phyloP scores from a whole-genome alignment of 1,140 invertebrate species.

The Conus betulinus region DNA sequence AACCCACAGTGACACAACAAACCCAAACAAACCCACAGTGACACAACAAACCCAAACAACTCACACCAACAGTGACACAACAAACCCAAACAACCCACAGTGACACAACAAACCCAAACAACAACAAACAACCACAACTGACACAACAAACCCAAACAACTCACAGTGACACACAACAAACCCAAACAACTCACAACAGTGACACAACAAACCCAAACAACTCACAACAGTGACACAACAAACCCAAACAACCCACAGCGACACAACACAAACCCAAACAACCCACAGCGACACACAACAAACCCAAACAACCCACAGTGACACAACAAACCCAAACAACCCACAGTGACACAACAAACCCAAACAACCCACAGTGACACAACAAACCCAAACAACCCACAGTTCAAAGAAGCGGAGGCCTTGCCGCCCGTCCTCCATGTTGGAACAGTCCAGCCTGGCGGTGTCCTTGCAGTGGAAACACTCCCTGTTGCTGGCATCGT shows the following conservation, averaged over 20 bases:
- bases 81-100: too few species aligned
- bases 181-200: too few species aligned
- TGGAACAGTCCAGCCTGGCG: constrained; percentile 20
- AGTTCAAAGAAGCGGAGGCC: not conserved
- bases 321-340: not conserved
- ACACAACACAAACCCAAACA: not conserved
- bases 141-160: too few species aligned
- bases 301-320: not conserved
- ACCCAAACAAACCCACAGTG: too few species aligned
- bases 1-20: too few species aligned
- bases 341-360: not conserved
- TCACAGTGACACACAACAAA: too few species aligned
- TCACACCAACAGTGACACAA: too few species aligned
- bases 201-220: too few species aligned
- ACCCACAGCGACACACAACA: not conserved
- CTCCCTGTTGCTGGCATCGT: not conserved
- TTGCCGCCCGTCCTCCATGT: not conserved
- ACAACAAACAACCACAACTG: too few species aligned
- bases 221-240: not conserved
- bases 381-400: not conserved
- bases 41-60: too few species aligned
- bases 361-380: not conserved
- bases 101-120: too few species aligned
- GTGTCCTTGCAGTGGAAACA: not conserved
- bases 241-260: not conserved